Conservation (phyloP, 1,140 invertebrate species). For the Sitophilus oryzae region DNA sequence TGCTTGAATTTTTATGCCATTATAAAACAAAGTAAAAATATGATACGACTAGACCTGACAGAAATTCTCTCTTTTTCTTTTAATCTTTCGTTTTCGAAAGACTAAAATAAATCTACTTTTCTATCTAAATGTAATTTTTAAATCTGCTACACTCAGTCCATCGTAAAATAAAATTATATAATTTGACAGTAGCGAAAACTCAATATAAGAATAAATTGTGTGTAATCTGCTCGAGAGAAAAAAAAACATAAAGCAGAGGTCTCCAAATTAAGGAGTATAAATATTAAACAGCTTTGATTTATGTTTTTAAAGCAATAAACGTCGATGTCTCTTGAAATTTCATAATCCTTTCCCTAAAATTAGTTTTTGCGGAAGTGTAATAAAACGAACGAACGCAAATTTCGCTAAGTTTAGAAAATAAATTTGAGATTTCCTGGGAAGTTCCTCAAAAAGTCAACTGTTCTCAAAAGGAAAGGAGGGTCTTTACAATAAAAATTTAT, state of each 20-base stretch:
- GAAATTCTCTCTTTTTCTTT: too few species aligned
- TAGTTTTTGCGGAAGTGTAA: constrained; percentile 13
- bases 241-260: not conserved
- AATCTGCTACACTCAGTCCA: too few species aligned
- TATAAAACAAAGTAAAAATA: too few species aligned
- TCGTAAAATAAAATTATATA: too few species aligned
- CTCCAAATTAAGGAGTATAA: constrained; percentile 6
- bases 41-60: too few species aligned
- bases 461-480: constrained; percentile 18
- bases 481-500: constrained; percentile 21
- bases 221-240: too few species aligned
- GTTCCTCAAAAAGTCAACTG: constrained; percentile 16
- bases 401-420: constrained; percentile 14
- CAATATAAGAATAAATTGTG: too few species aligned
- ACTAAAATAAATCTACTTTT: too few species aligned
- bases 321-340: constrained; percentile 21
- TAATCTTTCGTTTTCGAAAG: too few species aligned
- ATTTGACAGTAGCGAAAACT: too few species aligned
- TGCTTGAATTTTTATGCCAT: too few species aligned
- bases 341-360: constrained; percentile 20
- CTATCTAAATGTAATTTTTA: too few species aligned
- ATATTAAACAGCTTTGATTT: constrained; percentile 7
- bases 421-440: constrained; percentile 11
- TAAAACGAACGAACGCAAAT: constrained; percentile 9
- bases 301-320: constrained; percentile 13